A percentile compares a stretch with the other conserved stretches of the same genome.
Conservation (phyloP, 1,140 invertebrate species). For the Acromyrmex echinatior region DNA sequence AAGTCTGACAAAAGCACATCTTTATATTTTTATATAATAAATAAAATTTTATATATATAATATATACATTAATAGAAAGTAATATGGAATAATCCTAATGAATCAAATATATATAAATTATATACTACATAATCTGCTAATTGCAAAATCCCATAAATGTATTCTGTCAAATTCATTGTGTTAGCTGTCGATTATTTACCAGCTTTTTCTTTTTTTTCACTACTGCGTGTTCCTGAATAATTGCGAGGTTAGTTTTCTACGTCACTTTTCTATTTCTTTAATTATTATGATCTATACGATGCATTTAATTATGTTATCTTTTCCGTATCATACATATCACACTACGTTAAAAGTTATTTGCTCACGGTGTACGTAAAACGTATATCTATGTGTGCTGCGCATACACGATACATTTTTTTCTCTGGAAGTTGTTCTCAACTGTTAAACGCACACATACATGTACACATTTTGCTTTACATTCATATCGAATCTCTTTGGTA, state of each 20-base stretch:
- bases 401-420: conserved; percentile 62
- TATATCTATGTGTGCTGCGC: conserved; percentile 59
- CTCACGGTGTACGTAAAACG: conserved; percentile 33
- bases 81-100: conserved; percentile 1
- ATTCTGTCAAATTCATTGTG: conserved; percentile 54
- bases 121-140: conserved; percentile 16
- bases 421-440: conserved; percentile 34
- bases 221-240: conserved; percentile 82
- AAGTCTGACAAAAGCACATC: background rate
- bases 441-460: conserved; percentile 26
- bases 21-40: conserved; percentile 36
- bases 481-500: conserved; percentile 58
- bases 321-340: conserved; percentile 27
- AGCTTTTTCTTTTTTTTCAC: conserved; percentile 82
- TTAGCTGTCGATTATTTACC: conserved; percentile 79
- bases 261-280: conserved; percentile 86
- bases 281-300: conserved; percentile 66
- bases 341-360: conserved; percentile 31
- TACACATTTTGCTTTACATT: conserved; percentile 36
- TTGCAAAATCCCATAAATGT: conserved; percentile 54
- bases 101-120: conserved; percentile 1
- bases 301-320: conserved; percentile 63
- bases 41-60: background rate
- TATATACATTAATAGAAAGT: background rate
- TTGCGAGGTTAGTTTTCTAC: conserved; percentile 86